These are phyloP conservation scores for Pararge aegeria DNA, from an alignment of 1,140 invertebrate species.

Conservation along the genomic window DNA sequence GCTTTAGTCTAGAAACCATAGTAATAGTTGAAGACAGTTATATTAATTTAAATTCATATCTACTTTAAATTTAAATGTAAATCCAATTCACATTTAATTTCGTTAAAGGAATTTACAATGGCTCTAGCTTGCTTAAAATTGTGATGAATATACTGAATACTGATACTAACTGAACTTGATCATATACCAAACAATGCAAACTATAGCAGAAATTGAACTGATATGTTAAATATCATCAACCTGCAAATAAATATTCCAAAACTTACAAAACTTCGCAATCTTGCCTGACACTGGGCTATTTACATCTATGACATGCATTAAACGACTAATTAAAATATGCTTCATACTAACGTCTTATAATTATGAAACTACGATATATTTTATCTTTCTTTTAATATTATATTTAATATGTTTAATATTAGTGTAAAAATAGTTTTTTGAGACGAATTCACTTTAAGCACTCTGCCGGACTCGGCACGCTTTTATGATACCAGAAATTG, in stretches of 20 bases:
- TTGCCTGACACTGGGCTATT: conserved; percentile 50
- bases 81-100: conserved; percentile 33
- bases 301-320: conserved; percentile 74
- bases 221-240: conserved; percentile 46
- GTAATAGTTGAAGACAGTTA: no score
- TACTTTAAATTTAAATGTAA: conserved; percentile 21
- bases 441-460: conserved; percentile 62
- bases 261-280: conserved; percentile 34
- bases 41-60: no score
- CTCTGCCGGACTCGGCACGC: conserved; percentile 38
- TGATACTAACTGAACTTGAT: conserved; percentile 8
- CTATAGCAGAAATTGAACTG: conserved; percentile 33
- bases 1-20: no score
- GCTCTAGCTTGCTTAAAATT: conserved; percentile 25
- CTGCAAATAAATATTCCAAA: conserved; percentile 54
- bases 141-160: conserved; percentile 33
- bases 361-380: conserved; percentile 74
- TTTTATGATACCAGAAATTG: conserved; percentile 48
- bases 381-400: conserved; percentile 56
- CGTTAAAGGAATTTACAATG: conserved; percentile 1
- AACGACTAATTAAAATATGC: conserved; percentile 75
- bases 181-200: conserved; percentile 13
- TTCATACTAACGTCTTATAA: conserved; percentile 66
- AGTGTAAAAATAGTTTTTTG: conserved; percentile 76
- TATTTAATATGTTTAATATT: conserved; percentile 57